Conservation (phyloP, 1,140 invertebrate species). For the Tetramorium alpestre region DNA sequence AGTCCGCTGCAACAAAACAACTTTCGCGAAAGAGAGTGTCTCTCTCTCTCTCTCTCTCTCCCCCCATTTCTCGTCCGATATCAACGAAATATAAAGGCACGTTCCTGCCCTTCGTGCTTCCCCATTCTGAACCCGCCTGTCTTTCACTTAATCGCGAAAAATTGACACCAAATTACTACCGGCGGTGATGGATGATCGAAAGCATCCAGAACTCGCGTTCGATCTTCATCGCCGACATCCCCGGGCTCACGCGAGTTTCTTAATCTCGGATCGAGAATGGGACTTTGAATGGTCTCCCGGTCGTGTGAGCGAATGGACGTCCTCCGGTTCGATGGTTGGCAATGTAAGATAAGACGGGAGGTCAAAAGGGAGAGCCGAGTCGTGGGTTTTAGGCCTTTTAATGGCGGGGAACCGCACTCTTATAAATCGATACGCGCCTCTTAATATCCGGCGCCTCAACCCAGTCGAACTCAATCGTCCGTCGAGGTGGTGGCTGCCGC, state of each 20-base stretch:
- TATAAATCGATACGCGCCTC: conserved; percentile 63
- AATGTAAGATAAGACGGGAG: conserved; percentile 55
- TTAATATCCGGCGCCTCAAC: conserved; percentile 65
- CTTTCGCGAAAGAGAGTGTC: conserved; percentile 10
- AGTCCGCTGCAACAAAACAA: conserved; percentile 1
- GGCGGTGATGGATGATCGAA: conserved; percentile 61
- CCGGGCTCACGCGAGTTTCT: conserved; percentile 18
- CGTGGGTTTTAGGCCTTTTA: conserved; percentile 35
- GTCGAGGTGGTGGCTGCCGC: conserved; percentile 38
- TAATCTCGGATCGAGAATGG: conserved; percentile 59
- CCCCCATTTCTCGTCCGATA: background rate
- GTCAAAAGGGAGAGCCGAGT: background rate
- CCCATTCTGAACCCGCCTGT: background rate
- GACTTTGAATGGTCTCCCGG: conserved; percentile 18
- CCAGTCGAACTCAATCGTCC: conserved; percentile 53
- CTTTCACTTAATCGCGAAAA: conserved; percentile 63
- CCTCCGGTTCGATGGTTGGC: conserved; percentile 49
- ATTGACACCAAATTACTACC: conserved; percentile 61
- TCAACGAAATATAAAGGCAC: background rate
- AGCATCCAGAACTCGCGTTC: conserved; percentile 39
- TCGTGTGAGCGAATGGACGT: conserved; percentile 41
- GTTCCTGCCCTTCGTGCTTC: background rate
- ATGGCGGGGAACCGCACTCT: conserved; percentile 4
- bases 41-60: background rate
- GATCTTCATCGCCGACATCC: conserved; percentile 1